A percentile compares a stretch with the other conserved stretches of the same genome.
Conservation (phyloP, 2,113 vertebrate species). For the Xyrauchen texanus region DNA sequence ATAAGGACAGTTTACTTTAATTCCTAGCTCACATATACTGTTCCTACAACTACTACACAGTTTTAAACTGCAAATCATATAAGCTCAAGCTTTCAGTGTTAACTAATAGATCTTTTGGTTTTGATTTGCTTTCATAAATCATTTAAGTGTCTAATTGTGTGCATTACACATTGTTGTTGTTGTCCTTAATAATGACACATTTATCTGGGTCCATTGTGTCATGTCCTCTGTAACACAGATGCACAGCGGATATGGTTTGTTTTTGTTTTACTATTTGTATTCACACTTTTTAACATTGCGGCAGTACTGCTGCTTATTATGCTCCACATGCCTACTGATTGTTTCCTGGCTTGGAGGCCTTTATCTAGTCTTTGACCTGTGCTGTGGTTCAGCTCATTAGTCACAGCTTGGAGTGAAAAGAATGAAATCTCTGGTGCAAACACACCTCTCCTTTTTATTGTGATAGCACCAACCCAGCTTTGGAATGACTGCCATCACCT, state of each 20-base stretch:
- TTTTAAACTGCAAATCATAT: not conserved
- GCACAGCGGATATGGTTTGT: not conserved
- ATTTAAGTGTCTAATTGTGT: constrained; percentile 22
- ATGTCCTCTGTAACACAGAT: not conserved
- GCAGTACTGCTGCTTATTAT: constrained; percentile 8
- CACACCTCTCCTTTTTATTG: constrained; percentile 45
- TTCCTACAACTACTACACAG: no score
- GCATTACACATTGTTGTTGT: not conserved
- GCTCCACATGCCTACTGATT: constrained; percentile 35
- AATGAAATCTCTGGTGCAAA: constrained; percentile 35
- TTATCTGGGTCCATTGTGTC: not conserved
- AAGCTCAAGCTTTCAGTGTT: constrained; percentile 1
- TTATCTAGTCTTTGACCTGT: constrained; percentile 43
- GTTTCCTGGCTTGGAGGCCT: constrained; percentile 26
- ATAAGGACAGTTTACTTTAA: no score
- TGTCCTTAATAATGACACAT: not conserved
- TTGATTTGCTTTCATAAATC: not conserved
- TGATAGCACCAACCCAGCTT: constrained; percentile 31
- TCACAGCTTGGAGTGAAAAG: constrained; percentile 28
- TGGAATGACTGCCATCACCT: not conserved
- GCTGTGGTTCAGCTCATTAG: constrained; percentile 33
- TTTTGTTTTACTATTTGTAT: not conserved
- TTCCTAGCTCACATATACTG: no score
- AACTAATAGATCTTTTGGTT: not conserved
- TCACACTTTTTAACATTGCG: constrained; percentile 2